phyloP scores from a whole-genome alignment of 2,113 vertebrate species.

The Pygoscelis adeliae region DNA sequence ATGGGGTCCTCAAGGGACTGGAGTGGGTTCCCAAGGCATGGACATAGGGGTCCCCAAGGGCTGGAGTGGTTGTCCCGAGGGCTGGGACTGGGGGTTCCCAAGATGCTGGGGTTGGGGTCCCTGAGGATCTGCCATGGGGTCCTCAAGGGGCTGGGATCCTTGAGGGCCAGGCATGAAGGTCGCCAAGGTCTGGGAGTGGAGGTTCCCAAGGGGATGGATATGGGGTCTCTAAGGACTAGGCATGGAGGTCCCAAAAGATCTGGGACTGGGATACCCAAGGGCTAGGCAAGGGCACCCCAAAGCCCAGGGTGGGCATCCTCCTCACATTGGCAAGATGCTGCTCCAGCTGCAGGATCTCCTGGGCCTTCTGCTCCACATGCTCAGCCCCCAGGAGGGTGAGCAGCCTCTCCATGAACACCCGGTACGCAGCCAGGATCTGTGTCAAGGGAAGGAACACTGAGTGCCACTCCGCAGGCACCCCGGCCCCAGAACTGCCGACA shows the following conservation, averaged over 20 bases:
- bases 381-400: constrained; percentile 90
- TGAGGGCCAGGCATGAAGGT: not conserved
- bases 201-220: not conserved
- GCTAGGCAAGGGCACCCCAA: not conserved
- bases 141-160: not conserved
- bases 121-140: not conserved
- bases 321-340: constrained; percentile 93
- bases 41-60: not conserved
- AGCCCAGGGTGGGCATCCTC: rapidly evolving
- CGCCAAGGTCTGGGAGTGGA: not conserved
- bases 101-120: not conserved
- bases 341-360: constrained; percentile 93
- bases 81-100: not conserved
- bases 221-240: not conserved
- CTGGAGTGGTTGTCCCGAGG: not conserved
- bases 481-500: not conserved
- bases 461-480: not conserved
- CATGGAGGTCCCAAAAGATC: not conserved
- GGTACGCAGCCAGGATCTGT: constrained; percentile 92
- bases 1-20: not conserved
- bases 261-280: not conserved
- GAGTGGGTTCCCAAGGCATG: not conserved
- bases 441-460: not conserved
- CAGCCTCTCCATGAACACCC: constrained; percentile 91
- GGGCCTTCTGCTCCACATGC: constrained; percentile 88